Evolutionary conservation across 2,113 vertebrate genomes (phyloP).

Genomic region (Sitta europaea): DNA sequence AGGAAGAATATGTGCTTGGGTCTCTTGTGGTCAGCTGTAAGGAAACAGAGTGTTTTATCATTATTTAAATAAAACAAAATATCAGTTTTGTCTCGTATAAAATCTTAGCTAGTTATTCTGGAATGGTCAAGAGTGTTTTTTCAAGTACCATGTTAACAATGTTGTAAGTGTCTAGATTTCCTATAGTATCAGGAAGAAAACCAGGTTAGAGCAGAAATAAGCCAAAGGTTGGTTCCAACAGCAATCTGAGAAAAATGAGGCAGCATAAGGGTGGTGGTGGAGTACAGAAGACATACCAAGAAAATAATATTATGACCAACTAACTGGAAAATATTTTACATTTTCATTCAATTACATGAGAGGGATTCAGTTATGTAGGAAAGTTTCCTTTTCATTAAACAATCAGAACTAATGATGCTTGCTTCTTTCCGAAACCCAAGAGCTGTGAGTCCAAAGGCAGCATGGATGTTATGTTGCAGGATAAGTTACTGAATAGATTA

Average conservation of each 20-base stretch:
- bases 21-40: not conserved
- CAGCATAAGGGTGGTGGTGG: accelerated
- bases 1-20: not conserved
- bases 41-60: not conserved
- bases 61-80: conserved; percentile 13
- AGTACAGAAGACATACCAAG: not conserved
- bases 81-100: conserved; percentile 16
- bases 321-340: not conserved
- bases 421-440: not conserved
- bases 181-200: conserved; percentile 1
- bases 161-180: not conserved
- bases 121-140: conserved; percentile 37
- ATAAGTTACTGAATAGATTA: not conserved
- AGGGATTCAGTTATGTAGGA: not conserved
- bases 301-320: not conserved
- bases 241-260: not conserved
- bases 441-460: not conserved
- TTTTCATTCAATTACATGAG: not conserved
- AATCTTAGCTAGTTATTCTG: conserved; percentile 42
- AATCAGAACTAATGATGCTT: not conserved
- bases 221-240: not conserved
- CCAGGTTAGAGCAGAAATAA: not conserved
- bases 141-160: conserved; percentile 23
- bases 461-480: not conserved
- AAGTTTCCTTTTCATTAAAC: not conserved